Evolutionary conservation across 1,140 invertebrate genomes (phyloP).

Genomic region (Tribolium madens): DNA sequence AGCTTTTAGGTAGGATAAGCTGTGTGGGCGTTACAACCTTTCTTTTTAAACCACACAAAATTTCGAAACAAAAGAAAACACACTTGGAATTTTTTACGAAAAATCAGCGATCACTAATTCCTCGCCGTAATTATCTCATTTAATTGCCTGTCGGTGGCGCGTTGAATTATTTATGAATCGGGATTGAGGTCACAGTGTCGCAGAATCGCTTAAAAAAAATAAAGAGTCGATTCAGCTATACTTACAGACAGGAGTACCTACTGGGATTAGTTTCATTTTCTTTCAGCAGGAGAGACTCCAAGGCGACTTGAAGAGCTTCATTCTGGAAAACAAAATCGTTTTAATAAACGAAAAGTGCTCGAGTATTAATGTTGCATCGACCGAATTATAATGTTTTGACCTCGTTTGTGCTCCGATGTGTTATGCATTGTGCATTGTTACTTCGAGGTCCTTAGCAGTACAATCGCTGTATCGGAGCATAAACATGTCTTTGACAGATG

Average conservation of each 20-base stretch:
- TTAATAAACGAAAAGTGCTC: neutral
- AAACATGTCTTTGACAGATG: constrained; percentile 21
- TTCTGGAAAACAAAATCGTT: constrained; percentile 66
- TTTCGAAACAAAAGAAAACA: neutral
- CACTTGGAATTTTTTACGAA: no score
- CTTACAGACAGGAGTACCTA: constrained; percentile 62
- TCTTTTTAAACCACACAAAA: neutral
- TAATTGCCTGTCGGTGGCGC: constrained; percentile 23
- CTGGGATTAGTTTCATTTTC: constrained; percentile 58
- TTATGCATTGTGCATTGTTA: constrained; percentile 11
- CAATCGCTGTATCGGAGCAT: constrained; percentile 30
- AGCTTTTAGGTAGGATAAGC: constrained; percentile 3
- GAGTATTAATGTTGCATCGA: neutral
- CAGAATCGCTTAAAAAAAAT: no score
- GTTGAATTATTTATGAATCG: constrained; percentile 17
- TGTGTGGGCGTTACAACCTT: constrained; percentile 4
- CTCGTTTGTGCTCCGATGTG: neutral
- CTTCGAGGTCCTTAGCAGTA: neutral
- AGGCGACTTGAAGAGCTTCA: constrained; percentile 66
- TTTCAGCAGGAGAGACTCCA: constrained; percentile 65
- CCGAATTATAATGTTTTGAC: constrained; percentile 11
- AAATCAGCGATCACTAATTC: neutral
- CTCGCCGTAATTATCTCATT: neutral
- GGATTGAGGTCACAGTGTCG: constrained; percentile 4
- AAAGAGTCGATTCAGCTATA: constrained; percentile 30